Base-by-base conservation (phyloP, 2,888 invertebrate species). In the Acanthopleura granulata region DNA sequence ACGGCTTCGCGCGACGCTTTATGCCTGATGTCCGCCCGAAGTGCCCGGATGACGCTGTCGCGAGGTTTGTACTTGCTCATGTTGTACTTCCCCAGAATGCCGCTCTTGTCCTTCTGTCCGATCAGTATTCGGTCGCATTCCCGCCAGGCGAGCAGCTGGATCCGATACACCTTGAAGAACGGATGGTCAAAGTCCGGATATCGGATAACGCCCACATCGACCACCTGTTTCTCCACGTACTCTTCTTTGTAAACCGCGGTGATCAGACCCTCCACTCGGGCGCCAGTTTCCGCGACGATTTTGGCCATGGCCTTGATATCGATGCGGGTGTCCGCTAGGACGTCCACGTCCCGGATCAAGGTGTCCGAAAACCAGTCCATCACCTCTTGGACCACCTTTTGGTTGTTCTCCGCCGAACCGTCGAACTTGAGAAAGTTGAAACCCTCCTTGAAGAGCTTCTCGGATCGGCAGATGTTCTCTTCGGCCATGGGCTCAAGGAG, bases 251-350 rank as follows among this genome's bases (percentile, higher is more conserved):
- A 18, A 16, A 72, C 14, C n/a, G 50, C 49, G 30, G 22, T 30
- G 18, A 72, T 1, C 18, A 72, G 49, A 27, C 25, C 25, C n/a
- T 25, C 27, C 25, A 72, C 57, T 14, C 25, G 9, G 1, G 72
- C 72, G 22, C 72, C 72, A 49, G 72, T 72, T 16, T 22, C 22
- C 50, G n/a, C 72, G 12, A 72, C 72, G 11, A 72, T 72, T 9
- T 50, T 49, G 14, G 51, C 51, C 57, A 72, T 51, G 11, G 72
- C 57, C 16, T 50, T 51, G 9, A 72, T 50, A 49, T 72, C 72
- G 50, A 72, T 72, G 4, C 51, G 18, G n/a, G 72, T 72, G 50
- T 72, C 72, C 14, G 50, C 51, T 3, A 72, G 22, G 16, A 72
- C 57, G 29, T 72, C 72, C 16, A 12, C 49, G 72, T 72, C 72